Conservation (phyloP, 2,797 vertebrate species). For the Crocidura indochinensis region DNA sequence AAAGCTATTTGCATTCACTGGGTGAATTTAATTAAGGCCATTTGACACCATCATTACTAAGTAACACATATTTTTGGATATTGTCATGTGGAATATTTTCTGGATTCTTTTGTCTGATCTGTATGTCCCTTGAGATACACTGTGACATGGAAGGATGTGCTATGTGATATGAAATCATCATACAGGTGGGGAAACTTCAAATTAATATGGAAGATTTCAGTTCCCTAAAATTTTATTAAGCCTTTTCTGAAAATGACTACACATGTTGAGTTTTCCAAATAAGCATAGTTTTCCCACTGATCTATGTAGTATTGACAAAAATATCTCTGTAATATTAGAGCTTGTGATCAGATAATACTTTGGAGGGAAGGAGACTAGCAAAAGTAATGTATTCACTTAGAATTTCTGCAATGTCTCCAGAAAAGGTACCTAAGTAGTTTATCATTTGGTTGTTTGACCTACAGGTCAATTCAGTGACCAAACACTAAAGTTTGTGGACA, state of each 20-base stretch:
- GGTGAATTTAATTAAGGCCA: constrained; percentile 57
- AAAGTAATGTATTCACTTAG: neutral
- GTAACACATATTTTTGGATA: neutral
- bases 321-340: neutral
- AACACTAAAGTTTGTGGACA: neutral
- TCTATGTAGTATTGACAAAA: neutral
- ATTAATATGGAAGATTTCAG: neutral
- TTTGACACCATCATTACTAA: neutral
- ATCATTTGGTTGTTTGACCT: neutral
- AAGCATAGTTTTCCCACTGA: neutral
- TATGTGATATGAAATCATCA: neutral
- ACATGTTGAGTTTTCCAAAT: neutral
- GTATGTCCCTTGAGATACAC: neutral
- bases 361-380: too few species aligned
- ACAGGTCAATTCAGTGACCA: constrained; percentile 46
- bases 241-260: neutral
- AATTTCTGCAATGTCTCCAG: constrained; percentile 14
- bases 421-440: neutral
- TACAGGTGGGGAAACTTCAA: neutral
- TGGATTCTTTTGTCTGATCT: constrained; percentile 4
- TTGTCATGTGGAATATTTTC: neutral
- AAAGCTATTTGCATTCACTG: neutral
- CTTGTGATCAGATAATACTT: neutral
- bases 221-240: neutral
- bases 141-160: neutral